A percentile compares a stretch with the other conserved stretches of the same genome.
These are phyloP conservation scores for Linepithema humile DNA, from an alignment of 1,140 invertebrate genomes.

Conservation along the genomic window DNA sequence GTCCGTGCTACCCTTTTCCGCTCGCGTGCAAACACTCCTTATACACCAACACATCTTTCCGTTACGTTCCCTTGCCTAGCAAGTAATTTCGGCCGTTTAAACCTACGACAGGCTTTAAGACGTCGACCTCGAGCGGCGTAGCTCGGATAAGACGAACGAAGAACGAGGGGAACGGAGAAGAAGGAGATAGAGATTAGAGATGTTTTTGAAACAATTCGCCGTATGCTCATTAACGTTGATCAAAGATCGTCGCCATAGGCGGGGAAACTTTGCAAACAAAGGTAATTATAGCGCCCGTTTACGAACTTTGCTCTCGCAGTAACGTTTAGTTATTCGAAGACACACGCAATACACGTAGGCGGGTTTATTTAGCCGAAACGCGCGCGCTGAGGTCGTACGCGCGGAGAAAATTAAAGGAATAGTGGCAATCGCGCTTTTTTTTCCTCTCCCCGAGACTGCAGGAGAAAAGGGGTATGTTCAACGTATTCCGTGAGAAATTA, in stretches of 20 bases:
- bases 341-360: neutral
- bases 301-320: neutral
- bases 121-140: conserved; percentile 59
- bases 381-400: neutral
- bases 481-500: conserved; percentile 73
- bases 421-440: neutral
- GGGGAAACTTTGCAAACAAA: conserved; percentile 14
- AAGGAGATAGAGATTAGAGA: conserved; percentile 49
- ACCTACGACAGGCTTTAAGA: conserved; percentile 51
- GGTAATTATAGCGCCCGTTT: conserved; percentile 47
- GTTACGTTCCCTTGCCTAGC: conserved; percentile 48
- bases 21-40: conserved; percentile 70
- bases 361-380: neutral
- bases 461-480: conserved; percentile 61
- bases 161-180: neutral
- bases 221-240: conserved; percentile 38
- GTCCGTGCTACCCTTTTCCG: conserved; percentile 37
- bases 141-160: neutral
- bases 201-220: conserved; percentile 57
- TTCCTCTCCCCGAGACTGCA: neutral
- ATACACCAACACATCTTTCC: conserved; percentile 69
- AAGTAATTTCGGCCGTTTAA: conserved; percentile 74
- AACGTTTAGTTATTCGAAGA: neutral
- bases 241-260: conserved; percentile 5
- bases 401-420: conserved; percentile 43